Conservation (phyloP, 2,113 vertebrate genomes). For the Lepus europaeus region DNA sequence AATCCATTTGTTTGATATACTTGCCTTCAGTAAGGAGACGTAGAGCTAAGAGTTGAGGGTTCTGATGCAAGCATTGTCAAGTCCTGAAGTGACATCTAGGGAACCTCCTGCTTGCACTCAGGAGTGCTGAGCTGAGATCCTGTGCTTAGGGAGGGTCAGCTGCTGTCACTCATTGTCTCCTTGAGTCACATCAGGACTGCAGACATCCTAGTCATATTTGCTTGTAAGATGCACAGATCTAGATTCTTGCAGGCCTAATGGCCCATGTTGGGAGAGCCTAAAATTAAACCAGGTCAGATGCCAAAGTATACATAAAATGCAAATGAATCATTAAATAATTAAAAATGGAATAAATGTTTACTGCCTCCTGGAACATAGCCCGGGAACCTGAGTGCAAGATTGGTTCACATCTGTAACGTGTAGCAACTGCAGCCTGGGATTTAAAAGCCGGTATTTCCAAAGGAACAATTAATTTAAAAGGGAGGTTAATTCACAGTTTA, state of each 20-base stretch:
- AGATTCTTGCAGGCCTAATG: background rate
- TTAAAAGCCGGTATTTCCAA: constrained; percentile 74
- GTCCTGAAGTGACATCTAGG: background rate
- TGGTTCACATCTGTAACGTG: background rate
- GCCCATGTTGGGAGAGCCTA: constrained; percentile 21
- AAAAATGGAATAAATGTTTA: constrained; percentile 40
- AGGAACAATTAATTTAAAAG: constrained; percentile 82
- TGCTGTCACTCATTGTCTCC: background rate
- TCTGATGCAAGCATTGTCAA: background rate
- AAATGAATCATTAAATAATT: constrained; percentile 65
- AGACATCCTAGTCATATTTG: background rate
- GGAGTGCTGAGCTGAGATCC: background rate
- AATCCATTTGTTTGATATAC: background rate
- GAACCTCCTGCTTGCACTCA: background rate
- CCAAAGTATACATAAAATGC: constrained; percentile 60
- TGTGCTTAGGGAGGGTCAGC: background rate
- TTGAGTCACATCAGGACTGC: background rate
- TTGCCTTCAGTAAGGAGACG: constrained; percentile 10
- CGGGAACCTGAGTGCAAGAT: constrained; percentile 41
- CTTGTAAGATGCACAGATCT: background rate
- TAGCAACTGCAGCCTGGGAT: constrained; percentile 5
- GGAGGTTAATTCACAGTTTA: constrained; percentile 72
- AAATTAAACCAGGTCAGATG: constrained; percentile 60
- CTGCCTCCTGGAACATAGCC: constrained; percentile 52
- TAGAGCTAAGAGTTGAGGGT: background rate